Percentiles rank a stretch among this genome's conserved stretches.
Evolutionary conservation across 2,797 vertebrate species (phyloP).

Genomic region (Chromobotia macracanthus): DNA sequence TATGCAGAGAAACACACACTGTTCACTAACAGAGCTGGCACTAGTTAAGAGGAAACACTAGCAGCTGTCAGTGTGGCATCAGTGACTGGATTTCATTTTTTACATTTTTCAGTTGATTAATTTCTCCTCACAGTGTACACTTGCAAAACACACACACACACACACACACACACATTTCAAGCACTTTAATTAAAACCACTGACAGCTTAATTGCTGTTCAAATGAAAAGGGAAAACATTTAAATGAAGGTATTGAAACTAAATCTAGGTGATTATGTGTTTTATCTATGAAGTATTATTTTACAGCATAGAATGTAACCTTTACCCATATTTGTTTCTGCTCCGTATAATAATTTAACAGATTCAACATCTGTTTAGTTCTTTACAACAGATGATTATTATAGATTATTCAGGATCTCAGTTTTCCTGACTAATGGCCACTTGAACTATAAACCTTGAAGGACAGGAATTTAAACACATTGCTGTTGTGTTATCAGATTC

Average conservation of each 20-base stretch:
- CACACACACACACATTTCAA: no score
- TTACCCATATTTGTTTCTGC: background rate
- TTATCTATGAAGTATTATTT: conserved; percentile 1
- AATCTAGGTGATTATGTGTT: conserved; percentile 4
- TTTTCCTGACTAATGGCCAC: background rate
- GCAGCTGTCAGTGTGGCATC: conserved; percentile 53
- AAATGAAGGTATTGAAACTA: conserved; percentile 5
- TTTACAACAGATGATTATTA: conserved; percentile 4
- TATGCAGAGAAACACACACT: conserved; percentile 36
- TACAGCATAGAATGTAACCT: background rate
- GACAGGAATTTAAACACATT: background rate
- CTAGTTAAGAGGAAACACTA: conserved; percentile 56
- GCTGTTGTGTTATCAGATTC: conserved; percentile 50
- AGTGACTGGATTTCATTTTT: conserved; percentile 59
- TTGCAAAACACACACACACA: conserved; percentile 24
- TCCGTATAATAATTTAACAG: background rate
- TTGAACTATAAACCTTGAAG: conserved; percentile 10
- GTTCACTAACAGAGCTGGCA: conserved; percentile 50
- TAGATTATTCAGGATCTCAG: conserved; percentile 8
- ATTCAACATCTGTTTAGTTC: conserved; percentile 6
- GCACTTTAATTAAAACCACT: no score
- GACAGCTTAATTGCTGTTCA: conserved; percentile 52
- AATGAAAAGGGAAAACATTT: conserved; percentile 29
- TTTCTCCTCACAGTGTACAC: conserved; percentile 38
- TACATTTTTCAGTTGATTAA: conserved; percentile 60